Evolutionary conservation across 2,113 vertebrate genomes (phyloP), one percentile per base, ranked within the genome.

Genomic region (Cyphomyrus plagiostoma): DNA sequence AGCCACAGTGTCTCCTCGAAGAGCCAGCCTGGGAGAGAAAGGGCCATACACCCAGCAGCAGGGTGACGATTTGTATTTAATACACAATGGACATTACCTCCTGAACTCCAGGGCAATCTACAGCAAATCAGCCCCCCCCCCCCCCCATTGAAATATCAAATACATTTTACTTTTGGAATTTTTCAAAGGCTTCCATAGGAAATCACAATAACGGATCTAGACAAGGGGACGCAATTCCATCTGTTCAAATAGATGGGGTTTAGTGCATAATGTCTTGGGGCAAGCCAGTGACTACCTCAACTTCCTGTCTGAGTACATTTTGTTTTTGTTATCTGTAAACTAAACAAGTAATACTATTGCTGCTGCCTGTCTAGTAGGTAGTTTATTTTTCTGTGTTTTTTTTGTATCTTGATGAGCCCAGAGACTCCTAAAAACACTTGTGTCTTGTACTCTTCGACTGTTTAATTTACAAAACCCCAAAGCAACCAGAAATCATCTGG

Each of bases 11-110:
- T 94, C 93, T 93, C 91, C 89, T 90, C 94, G 94, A 92, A 92
- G 17, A 56, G 92, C 90, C 89, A 89, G 91, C 92, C 26, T 90
- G 92, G 88, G 94, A 92, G 84, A 92, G 91, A 89, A 92, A 39
- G 74, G 42, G 92, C 92, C 94, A 95, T 93, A 95, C 94, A 92
- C 85, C 92, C 86, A 93, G 91, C 93, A 56, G 53, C 15, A 56
- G 93, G 92, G 93, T 91, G 93, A 94, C 96, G 95, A 94, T 95
- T 93, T 94, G 93, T 93, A 93, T 94, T 95, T 95, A 95, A 94
- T 95, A 66, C 94, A 93, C 93, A 94, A 92, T 89, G 89, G 90
- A 82, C 93, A 93, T 95, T 93, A 92, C 92, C 92, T 92, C 91
- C 89, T 90, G 86, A 90, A 90, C 91, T 94, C 89, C 93, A 89